A percentile compares a stretch with the other conserved stretches of the same genome.
These are phyloP conservation scores for Pardosa pseudoannulata DNA, from an alignment of 2,888 invertebrate genomes.

Conservation along the genomic window DNA sequence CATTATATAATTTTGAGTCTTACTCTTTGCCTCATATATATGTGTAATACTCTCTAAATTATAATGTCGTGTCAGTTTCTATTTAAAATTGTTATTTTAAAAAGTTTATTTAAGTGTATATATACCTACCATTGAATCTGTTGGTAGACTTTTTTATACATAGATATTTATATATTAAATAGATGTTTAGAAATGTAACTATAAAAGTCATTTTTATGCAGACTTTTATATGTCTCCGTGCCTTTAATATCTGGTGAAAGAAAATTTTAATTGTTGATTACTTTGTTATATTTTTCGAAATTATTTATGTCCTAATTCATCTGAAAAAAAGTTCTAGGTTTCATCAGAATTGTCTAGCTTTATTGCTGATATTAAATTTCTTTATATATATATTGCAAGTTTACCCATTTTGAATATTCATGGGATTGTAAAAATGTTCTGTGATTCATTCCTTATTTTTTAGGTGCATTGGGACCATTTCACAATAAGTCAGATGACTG, in stretches of 20 bases:
- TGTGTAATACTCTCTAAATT: neutral
- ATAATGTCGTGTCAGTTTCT: neutral
- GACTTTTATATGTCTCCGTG: neutral
- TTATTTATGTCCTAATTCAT: too few species aligned
- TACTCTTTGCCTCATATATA: neutral
- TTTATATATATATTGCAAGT: too few species aligned
- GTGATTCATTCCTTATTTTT: too few species aligned
- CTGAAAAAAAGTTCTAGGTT: too few species aligned
- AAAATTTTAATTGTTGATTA: neutral
- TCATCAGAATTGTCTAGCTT: too few species aligned
- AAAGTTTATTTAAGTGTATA: constrained; percentile 7
- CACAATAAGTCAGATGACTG: too few species aligned
- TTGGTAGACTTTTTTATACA: neutral
- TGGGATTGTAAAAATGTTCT: too few species aligned
- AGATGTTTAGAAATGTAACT: neutral
- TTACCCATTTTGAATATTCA: too few species aligned
- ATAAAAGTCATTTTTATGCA: neutral
- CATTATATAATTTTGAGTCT: neutral
- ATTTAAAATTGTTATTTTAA: constrained; percentile 12
- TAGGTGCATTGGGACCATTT: too few species aligned
- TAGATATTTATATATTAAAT: constrained; percentile 1
- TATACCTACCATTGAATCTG: neutral
- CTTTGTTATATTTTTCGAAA: too few species aligned
- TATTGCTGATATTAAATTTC: too few species aligned
- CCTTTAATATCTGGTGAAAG: neutral